Base-by-base conservation (phyloP, 2,888 invertebrate species). In the Bembecia ichneumoniformis region DNA sequence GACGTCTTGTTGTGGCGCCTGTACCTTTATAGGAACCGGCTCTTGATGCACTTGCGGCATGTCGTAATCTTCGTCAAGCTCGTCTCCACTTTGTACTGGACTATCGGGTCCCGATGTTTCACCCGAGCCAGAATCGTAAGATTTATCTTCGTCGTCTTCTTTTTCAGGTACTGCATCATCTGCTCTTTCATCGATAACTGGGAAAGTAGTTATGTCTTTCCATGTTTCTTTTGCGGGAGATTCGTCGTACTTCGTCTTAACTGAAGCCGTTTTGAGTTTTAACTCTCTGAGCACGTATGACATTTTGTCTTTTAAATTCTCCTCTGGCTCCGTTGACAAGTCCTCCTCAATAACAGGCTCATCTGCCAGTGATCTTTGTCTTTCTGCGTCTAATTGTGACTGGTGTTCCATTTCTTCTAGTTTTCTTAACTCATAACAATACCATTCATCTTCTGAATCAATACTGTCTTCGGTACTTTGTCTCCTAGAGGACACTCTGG, bases 381-480 rank as follows among this genome's bases (percentile, higher is more conserved):
- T 88, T 57, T 91, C 90, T 43, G 84, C 71, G 61, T 93, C 93
- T 51, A 91, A 60, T 59, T 91, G 90, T 2, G 91, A 91, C 56
- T 92, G 93, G 55, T 93, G 89, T 74, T 96, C 96, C 77, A 96
- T 89, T 77, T 96, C 94, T 77, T 96, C 95, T 35, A 96, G 77
- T 75, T 96, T 95, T 50, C 94, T 87, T 51, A 96, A 75, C 70
- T 96, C 96, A 71, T 96, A 96, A 63, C 95, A 94, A 65, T 96
- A 96, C 93, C 96, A 96, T 73, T 96, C 96, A 68, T 96, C 96
- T 78, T 96, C 96, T 20, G 95, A 95, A 72, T 96, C 96, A 51
- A 96, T 96, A 63, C 95, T 95, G 62, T 96, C 96, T 81, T 96
- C 96, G 0, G 96, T 96, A 66, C 96, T 96, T 79, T 96, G 96